Evolutionary conservation across 2,113 vertebrate species (phyloP).

Genomic region (Neofelis nebulosa): DNA sequence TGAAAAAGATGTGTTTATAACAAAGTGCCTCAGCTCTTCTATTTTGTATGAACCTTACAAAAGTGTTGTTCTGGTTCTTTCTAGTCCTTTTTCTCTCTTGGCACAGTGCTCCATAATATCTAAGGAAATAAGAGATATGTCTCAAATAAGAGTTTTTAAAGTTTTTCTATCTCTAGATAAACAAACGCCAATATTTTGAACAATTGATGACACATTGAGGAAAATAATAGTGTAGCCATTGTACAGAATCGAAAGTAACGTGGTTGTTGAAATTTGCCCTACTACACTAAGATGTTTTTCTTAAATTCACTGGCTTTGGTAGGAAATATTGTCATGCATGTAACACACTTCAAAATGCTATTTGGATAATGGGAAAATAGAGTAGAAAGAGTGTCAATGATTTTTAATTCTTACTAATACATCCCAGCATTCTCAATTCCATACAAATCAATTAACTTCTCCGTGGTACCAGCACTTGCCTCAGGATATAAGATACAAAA

Average conservation of each 20-base stretch:
- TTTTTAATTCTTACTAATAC: background rate
- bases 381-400: background rate
- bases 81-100: background rate
- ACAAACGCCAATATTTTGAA: slow-evolving; percentile 44
- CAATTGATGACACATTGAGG: background rate
- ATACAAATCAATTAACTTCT: background rate
- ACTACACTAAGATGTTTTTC: background rate
- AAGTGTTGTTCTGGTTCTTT: slow-evolving; percentile 14
- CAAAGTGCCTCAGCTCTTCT: background rate
- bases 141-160: slow-evolving; percentile 31
- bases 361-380: background rate
- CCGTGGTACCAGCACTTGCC: background rate
- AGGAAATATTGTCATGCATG: background rate
- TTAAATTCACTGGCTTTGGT: background rate
- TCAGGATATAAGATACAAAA: background rate
- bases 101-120: background rate
- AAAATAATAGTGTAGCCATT: background rate
- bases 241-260: background rate
- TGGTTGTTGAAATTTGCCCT: background rate
- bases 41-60: slow-evolving; percentile 15
- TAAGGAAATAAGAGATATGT: background rate
- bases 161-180: slow-evolving; percentile 10
- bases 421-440: background rate
- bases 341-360: background rate
- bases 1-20: slow-evolving; percentile 54